Conservation (phyloP, 2,888 invertebrate species). For the Beris chalybata region DNA sequence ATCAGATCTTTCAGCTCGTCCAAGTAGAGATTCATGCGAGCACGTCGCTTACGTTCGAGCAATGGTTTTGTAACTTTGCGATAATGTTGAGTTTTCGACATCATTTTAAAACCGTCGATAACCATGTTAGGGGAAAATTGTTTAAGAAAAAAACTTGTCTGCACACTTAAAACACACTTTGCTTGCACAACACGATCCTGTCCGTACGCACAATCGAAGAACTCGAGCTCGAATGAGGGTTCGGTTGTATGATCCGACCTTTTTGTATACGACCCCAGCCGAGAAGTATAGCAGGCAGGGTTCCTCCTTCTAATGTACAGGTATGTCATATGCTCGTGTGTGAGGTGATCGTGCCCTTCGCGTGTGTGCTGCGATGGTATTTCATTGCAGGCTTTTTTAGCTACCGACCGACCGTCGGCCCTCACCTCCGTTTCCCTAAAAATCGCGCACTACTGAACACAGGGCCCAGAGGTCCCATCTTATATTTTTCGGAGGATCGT, state of each 20-base stretch:
- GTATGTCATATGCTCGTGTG: conserved; percentile 17
- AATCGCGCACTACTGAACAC: neutral
- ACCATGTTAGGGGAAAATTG: conserved; percentile 45
- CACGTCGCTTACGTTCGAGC: conserved; percentile 84
- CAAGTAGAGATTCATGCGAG: conserved; percentile 86
- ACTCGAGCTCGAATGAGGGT: conserved; percentile 11
- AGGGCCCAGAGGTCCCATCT: neutral
- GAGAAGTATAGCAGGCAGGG: neutral
- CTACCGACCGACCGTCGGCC: conserved; percentile 17
- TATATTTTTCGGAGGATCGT: conserved; percentile 46
- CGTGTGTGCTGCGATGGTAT: conserved; percentile 22
- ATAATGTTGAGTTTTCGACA: conserved; percentile 91
- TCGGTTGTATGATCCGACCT: conserved; percentile 3
- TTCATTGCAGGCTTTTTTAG: conserved; percentile 10
- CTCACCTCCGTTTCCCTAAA: conserved; percentile 1
- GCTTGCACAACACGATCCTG: no score
- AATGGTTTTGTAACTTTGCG: conserved; percentile 92
- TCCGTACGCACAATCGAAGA: conserved; percentile 2
- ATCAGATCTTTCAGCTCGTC: conserved; percentile 89
- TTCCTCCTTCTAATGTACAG: conserved; percentile 11
- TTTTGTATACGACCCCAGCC: conserved; percentile 16
- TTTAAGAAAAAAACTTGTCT: no score
- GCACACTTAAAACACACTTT: no score
- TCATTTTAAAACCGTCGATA: conserved; percentile 52
- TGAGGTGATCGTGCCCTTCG: conserved; percentile 29